phyloP scores from a whole-genome alignment of 2,888 invertebrate genomes.

The Oasisia sp. region DNA sequence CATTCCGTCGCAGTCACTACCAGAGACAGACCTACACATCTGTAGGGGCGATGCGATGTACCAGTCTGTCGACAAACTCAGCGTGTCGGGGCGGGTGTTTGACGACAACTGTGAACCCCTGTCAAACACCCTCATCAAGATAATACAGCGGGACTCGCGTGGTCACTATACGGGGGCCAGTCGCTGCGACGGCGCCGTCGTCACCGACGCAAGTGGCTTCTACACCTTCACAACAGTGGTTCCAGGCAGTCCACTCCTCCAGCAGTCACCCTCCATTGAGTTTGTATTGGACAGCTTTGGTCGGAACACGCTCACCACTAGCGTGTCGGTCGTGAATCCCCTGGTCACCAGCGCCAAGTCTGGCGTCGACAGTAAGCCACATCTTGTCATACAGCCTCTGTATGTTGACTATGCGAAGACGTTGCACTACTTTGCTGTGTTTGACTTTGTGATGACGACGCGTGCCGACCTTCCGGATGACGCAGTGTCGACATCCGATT shows the following conservation, averaged over 20 bases:
- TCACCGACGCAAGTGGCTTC: background rate
- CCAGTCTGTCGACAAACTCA: background rate
- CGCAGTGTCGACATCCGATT: background rate
- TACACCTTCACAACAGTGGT: slow-evolving; percentile 19
- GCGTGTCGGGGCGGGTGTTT: slow-evolving; percentile 22
- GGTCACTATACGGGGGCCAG: background rate
- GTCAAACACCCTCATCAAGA: background rate
- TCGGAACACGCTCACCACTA: background rate
- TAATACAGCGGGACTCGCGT: slow-evolving; percentile 23
- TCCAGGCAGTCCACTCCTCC: slow-evolving; percentile 9
- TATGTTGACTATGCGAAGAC: background rate
- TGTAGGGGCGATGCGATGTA: background rate
- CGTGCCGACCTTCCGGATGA: background rate
- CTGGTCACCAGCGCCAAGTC: background rate
- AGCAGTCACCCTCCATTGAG: slow-evolving; percentile 1
- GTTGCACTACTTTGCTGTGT: background rate
- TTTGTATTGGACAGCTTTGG: background rate
- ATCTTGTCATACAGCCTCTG: background rate
- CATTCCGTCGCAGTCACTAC: background rate
- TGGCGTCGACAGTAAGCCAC: background rate
- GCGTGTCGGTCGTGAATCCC: background rate
- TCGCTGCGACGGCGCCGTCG: background rate
- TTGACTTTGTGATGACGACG: background rate
- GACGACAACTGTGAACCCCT: slow-evolving; percentile 17
- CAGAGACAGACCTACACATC: background rate